Percentiles rank a stretch among this genome's conserved stretches.
These are phyloP conservation scores for Schmidtea mediterranea DNA, from an alignment of 1,140 invertebrate species.

Conservation along the genomic window DNA sequence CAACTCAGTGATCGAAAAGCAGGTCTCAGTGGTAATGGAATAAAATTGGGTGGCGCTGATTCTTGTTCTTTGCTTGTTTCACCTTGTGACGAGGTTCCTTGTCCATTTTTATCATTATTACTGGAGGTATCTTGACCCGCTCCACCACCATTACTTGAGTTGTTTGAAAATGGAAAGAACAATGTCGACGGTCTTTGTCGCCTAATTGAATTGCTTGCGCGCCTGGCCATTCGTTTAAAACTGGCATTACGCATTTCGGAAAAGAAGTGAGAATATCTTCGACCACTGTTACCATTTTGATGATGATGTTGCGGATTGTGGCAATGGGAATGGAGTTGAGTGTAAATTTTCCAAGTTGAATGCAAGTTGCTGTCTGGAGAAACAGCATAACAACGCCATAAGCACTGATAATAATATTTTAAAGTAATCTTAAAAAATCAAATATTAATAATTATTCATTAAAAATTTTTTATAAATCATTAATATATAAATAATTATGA, in stretches of 20 bases:
- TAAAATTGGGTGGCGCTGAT: not conserved
- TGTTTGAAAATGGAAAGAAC: not conserved
- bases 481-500: no score
- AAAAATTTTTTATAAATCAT: no score
- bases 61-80: slow-evolving; percentile 1
- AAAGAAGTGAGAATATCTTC: not conserved
- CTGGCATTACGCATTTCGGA: slow-evolving; percentile 1
- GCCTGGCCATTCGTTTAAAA: not conserved
- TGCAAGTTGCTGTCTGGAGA: slow-evolving; percentile 17
- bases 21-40: not conserved
- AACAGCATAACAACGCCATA: slow-evolving; percentile 69
- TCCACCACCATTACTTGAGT: not conserved
- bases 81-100: slow-evolving; percentile 3
- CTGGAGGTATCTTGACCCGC: slow-evolving; percentile 1
- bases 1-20: not conserved
- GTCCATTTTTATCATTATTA: slow-evolving; percentile 4
- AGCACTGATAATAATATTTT: no score
- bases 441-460: no score
- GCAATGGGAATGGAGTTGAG: slow-evolving; percentile 9
- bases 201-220: not conserved
- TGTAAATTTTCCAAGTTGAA: slow-evolving; percentile 26
- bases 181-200: not conserved
- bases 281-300: not conserved
- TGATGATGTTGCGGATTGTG: slow-evolving; percentile 1
- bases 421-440: no score